A percentile compares a stretch with the other conserved stretches of the same genome.
These are phyloP conservation scores for Congeria kusceri DNA, from an alignment of 2,888 invertebrate genomes.

Conservation along the genomic window DNA sequence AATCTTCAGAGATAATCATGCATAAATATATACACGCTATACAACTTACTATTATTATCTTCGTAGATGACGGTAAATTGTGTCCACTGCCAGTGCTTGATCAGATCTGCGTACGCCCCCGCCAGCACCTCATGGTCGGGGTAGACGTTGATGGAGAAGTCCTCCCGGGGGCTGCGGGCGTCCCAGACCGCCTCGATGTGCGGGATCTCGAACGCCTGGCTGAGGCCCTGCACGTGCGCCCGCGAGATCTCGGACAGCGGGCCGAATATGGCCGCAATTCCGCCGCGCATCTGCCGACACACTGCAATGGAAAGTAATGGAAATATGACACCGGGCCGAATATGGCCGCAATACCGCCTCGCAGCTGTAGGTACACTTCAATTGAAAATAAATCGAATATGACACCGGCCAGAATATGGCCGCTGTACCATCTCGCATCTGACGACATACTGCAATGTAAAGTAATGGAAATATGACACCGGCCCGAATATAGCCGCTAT, in stretches of 20 bases:
- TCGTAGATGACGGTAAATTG: slow-evolving; percentile 96
- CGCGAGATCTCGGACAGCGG: slow-evolving; percentile 90
- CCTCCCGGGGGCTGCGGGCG: slow-evolving; percentile 90
- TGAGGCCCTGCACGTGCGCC: slow-evolving; percentile 91
- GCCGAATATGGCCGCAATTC: slow-evolving; percentile 89
- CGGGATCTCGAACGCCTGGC: slow-evolving; percentile 93
- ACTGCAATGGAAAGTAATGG: slow-evolving; percentile 61
- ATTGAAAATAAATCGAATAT: too few species aligned
- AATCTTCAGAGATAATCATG: too few species aligned
- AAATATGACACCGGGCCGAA: slow-evolving; percentile 92
- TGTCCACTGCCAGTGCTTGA: slow-evolving; percentile 92
- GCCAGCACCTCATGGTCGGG: slow-evolving; percentile 92
- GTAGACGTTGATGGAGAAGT: slow-evolving; percentile 93
- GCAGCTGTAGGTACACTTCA: slow-evolving; percentile 95
- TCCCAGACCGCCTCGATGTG: slow-evolving; percentile 93
- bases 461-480: too few species aligned
- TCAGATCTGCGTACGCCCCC: slow-evolving; percentile 92
- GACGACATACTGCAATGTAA: slow-evolving; percentile 96
- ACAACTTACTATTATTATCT: slow-evolving; percentile 90
- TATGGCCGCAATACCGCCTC: slow-evolving; percentile 90
- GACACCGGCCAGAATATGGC: too few species aligned
- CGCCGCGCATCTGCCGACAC: too few species aligned
- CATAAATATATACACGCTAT: too few species aligned
- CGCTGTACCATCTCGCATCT: too few species aligned
- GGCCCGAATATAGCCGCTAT: too few species aligned